phyloP scores from a whole-genome alignment of 2,888 invertebrate species.

The Rambutsinella grinnellia region DNA sequence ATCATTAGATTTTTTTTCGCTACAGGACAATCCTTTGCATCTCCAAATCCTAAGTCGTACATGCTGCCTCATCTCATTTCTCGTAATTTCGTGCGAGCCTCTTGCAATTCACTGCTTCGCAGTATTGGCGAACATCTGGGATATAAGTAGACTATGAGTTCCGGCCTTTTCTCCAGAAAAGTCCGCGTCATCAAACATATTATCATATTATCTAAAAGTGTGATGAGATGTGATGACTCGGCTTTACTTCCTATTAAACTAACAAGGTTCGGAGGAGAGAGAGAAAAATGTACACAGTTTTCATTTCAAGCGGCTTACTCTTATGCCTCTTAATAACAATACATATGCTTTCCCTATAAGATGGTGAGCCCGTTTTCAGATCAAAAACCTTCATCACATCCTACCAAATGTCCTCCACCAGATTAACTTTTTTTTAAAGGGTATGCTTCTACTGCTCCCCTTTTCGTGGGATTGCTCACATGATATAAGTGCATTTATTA shows the following conservation, averaged over 20 bases:
- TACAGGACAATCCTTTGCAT: conserved; percentile 5
- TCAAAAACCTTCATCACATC: conserved; percentile 3
- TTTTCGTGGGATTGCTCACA: not conserved
- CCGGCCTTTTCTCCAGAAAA: conserved; percentile 7
- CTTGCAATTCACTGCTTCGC: too few species aligned
- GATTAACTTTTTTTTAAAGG: conserved; percentile 37
- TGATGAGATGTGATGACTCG: conserved; percentile 55
- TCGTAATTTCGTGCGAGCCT: too few species aligned
- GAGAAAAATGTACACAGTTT: conserved; percentile 5
- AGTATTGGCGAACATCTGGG: too few species aligned
- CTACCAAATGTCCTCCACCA: conserved; percentile 23
- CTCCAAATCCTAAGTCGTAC: conserved; percentile 31
- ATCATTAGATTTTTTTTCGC: too few species aligned
- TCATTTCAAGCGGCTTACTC: conserved; percentile 16
- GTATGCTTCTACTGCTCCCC: conserved; percentile 1
- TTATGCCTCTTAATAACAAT: not conserved
- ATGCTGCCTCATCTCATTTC: conserved; percentile 8
- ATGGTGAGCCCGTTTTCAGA: too few species aligned
- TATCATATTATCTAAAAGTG: conserved; percentile 52
- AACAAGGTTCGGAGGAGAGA: conserved; percentile 22
- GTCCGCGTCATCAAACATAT: conserved; percentile 30
- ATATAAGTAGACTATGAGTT: too few species aligned
- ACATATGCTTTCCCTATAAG: too few species aligned
- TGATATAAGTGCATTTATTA: not conserved
- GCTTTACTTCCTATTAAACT: conserved; percentile 45